Evolutionary conservation across 2,113 vertebrate species (phyloP).

Genomic region (Pelmatolapia mariae): DNA sequence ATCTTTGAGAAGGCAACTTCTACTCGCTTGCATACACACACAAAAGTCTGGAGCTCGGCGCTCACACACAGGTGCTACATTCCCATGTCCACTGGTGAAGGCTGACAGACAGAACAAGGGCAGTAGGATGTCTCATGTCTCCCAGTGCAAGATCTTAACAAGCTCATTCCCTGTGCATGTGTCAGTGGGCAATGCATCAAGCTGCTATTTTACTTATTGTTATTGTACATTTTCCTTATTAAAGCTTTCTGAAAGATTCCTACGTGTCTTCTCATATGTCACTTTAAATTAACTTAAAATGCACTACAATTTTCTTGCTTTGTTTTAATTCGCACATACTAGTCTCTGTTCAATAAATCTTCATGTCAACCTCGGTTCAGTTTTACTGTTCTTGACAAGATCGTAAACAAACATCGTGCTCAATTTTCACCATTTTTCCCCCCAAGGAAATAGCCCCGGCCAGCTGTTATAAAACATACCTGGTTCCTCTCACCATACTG

Average conservation of each 20-base stretch:
- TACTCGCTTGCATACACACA: constrained; percentile 6
- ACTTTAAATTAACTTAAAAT: neutral
- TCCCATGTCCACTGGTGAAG: constrained; percentile 23
- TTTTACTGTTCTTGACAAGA: neutral
- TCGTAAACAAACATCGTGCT: neutral
- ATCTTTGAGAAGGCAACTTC: constrained; percentile 25
- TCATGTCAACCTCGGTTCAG: neutral
- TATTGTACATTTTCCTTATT: neutral
- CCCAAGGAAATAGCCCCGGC: neutral
- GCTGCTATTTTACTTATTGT: neutral
- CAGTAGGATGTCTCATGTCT: constrained; percentile 12
- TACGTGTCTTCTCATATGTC: neutral
- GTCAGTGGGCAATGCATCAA: neutral
- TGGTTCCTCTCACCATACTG: constrained; percentile 44
- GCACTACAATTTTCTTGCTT: neutral
- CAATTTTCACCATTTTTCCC: neutral
- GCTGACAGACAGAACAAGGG: constrained; percentile 34
- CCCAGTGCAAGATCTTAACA: neutral
- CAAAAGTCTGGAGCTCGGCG: constrained; percentile 23
- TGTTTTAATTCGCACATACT: neutral
- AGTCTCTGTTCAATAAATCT: neutral
- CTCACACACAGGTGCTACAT: constrained; percentile 52
- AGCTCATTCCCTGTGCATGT: neutral
- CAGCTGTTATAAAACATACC: constrained; percentile 33
- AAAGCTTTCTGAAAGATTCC: neutral